These are phyloP conservation scores for Mesorhabditis spiculigera DNA, from an alignment of 2,888 invertebrate genomes.

Conservation along the genomic window DNA sequence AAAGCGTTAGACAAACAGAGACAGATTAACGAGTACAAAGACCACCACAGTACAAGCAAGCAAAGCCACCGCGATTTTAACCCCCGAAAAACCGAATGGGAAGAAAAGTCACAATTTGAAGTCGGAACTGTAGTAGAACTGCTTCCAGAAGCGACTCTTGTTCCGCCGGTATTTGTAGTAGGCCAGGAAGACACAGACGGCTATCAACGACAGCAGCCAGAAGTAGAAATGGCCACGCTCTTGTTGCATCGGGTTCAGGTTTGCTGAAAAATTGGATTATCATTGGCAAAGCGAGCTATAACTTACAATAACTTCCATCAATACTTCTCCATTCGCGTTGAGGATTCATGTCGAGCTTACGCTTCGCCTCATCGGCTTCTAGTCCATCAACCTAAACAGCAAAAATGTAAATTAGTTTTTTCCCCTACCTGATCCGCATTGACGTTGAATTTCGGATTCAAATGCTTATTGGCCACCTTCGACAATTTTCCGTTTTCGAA, in stretches of 20 bases:
- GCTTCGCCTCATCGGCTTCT: slow-evolving; percentile 46
- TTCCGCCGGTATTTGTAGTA: slow-evolving; percentile 55
- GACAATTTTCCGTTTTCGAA: slow-evolving; percentile 52
- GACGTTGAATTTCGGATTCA: slow-evolving; percentile 53
- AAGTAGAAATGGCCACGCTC: slow-evolving; percentile 25
- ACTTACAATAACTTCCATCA: slow-evolving; percentile 24
- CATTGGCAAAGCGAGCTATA: neutral
- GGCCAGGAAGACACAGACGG: slow-evolving; percentile 35
- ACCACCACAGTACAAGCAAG: no score
- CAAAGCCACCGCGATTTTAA: no score
- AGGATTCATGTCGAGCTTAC: slow-evolving; percentile 38
- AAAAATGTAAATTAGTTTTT: neutral
- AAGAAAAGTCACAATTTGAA: slow-evolving; percentile 54
- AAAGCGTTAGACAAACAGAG: no score
- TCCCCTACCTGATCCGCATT: slow-evolving; percentile 39
- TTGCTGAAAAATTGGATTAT: neutral
- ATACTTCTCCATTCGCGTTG: slow-evolving; percentile 43
- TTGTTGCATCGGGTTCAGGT: neutral
- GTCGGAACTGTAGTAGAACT: slow-evolving; percentile 56
- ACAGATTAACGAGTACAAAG: no score
- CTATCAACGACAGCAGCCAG: slow-evolving; percentile 36
- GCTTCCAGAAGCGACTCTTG: slow-evolving; percentile 56
- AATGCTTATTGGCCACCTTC: slow-evolving; percentile 42
- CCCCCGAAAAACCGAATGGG: no score
- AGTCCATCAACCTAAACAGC: slow-evolving; percentile 44